These are phyloP conservation scores for Thomomys bottae DNA, from an alignment of 2,113 vertebrate species.

Conservation along the genomic window DNA sequence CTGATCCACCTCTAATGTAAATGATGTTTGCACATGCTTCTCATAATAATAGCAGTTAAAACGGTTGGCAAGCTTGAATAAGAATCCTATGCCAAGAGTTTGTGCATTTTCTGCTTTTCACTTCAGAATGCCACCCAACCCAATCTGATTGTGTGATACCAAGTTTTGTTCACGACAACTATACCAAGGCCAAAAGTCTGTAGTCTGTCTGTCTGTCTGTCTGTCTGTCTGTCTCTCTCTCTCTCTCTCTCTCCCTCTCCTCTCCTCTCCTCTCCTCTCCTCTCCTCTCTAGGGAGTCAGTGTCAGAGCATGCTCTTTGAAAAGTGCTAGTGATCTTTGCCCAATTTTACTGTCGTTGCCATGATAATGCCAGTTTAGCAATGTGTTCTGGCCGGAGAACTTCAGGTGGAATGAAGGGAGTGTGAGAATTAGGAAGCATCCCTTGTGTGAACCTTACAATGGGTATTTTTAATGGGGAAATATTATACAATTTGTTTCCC, in stretches of 20 bases:
- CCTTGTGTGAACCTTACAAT: neutral
- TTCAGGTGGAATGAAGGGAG: neutral
- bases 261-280: neutral
- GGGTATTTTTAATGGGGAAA: neutral
- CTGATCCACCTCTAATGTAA: constrained; percentile 51
- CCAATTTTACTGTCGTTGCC: neutral
- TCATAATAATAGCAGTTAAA: constrained; percentile 50
- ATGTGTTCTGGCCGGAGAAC: constrained; percentile 20
- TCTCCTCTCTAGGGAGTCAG: neutral
- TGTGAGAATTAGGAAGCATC: neutral
- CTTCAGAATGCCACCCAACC: neutral
- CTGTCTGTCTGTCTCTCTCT: too few relatives aligned
- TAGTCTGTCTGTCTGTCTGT: neutral
- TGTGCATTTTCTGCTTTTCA: constrained; percentile 18
- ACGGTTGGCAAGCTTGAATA: constrained; percentile 50
- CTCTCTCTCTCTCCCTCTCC: neutral
- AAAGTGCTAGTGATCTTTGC: neutral
- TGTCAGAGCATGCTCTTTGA: neutral
- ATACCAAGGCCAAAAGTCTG: neutral
- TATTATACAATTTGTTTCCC: neutral
- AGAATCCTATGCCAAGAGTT: constrained; percentile 2
- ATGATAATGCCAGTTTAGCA: neutral
- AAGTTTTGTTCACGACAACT: neutral
- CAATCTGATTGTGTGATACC: neutral
- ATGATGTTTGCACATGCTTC: constrained; percentile 29